A percentile compares a stretch with the other conserved stretches of the same genome.
These are phyloP conservation scores for Scytalopus superciliaris DNA, from an alignment of 2,113 vertebrate genomes.

Conservation along the genomic window DNA sequence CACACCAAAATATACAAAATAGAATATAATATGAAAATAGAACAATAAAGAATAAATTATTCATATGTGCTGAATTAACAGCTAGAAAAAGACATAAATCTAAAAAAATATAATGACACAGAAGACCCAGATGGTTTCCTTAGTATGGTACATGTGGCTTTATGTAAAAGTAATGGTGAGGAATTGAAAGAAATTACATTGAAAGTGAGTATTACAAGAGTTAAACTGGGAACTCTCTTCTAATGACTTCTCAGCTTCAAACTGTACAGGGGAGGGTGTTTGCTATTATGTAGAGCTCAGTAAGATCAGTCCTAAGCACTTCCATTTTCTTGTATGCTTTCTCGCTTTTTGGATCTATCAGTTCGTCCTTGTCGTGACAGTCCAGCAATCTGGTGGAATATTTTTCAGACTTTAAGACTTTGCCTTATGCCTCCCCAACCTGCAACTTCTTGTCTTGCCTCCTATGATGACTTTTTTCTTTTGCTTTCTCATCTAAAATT, in stretches of 20 bases:
- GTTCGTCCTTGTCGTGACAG: background rate
- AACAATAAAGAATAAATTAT: background rate
- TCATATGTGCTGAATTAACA: background rate
- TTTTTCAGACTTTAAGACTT: background rate
- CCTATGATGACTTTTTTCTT: background rate
- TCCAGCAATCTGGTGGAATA: background rate
- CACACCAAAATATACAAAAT: background rate
- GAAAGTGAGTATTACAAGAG: background rate
- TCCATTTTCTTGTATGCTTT: background rate
- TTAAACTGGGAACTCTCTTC: background rate
- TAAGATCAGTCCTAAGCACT: background rate
- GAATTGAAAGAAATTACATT: background rate
- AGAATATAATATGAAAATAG: background rate
- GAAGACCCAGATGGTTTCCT: background rate
- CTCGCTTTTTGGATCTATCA: background rate
- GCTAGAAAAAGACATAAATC: background rate
- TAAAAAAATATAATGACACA: background rate
- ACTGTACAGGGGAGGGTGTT: background rate
- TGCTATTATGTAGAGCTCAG: background rate
- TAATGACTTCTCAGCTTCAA: background rate
- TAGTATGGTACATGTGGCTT: background rate
- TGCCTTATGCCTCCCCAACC: background rate
- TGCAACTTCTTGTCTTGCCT: background rate
- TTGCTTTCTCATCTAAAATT: background rate
- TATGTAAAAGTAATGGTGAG: background rate